Evolutionary conservation across 1,140 invertebrate genomes (phyloP).

Genomic region (Meloidogyne floridensis): DNA sequence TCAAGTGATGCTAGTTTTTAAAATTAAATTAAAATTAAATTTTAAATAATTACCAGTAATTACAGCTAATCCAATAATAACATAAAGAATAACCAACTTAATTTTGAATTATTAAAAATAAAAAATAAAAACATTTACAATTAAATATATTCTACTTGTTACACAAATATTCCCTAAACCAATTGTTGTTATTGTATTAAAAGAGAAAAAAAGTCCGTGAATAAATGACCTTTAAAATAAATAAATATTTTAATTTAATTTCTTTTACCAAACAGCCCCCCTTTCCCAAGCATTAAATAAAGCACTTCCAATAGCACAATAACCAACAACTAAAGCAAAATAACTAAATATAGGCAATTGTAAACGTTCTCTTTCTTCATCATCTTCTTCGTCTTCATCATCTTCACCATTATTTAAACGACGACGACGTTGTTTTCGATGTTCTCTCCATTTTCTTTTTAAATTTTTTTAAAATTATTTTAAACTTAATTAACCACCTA

Average conservation of each 20-base stretch:
- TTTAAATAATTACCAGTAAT: constrained; percentile 46
- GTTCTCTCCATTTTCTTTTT: constrained; percentile 44
- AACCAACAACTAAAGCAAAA: constrained; percentile 63
- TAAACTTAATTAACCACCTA: constrained; percentile 43
- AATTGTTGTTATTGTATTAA: constrained; percentile 66
- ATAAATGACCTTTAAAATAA: constrained; percentile 59
- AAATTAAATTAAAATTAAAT: neutral
- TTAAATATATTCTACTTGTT: constrained; percentile 49
- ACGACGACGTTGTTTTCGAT: constrained; percentile 38
- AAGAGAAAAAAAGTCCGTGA: constrained; percentile 64
- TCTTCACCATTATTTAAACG: constrained; percentile 29
- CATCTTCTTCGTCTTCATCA: constrained; percentile 51
- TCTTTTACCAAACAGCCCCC: constrained; percentile 52
- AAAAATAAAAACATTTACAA: constrained; percentile 7
- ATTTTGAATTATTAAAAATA: neutral
- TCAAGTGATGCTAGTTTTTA: constrained; percentile 50
- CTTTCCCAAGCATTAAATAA: constrained; percentile 64
- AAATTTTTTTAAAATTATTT: neutral
- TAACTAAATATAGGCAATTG: constrained; percentile 65
- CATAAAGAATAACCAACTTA: constrained; percentile 62
- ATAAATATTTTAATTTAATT: neutral
- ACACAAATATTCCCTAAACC: constrained; percentile 64
- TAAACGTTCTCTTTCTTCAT: constrained; percentile 61
- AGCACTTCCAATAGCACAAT: constrained; percentile 64
- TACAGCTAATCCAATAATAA: constrained; percentile 64